phyloP scores from a whole-genome alignment of 2,113 vertebrate species.

The Pantherophis guttatus region DNA sequence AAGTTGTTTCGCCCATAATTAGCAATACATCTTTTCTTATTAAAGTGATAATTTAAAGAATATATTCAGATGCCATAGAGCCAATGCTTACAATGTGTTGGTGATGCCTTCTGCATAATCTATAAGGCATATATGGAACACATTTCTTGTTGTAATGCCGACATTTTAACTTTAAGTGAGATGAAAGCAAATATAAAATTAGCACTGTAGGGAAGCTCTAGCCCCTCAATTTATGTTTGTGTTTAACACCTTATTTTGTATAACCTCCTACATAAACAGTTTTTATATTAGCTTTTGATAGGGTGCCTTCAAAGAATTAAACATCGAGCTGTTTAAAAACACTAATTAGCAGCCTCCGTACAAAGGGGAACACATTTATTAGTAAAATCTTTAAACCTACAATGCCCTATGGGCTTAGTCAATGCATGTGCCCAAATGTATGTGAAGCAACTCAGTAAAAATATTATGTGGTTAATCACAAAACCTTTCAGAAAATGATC shows the following conservation, averaged over 20 bases:
- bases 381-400: constrained; percentile 71
- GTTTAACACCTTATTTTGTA: constrained; percentile 77
- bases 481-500: constrained; percentile 65
- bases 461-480: constrained; percentile 70
- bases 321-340: constrained; percentile 71
- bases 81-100: not conserved
- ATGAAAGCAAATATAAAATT: constrained; percentile 77
- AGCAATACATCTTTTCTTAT: not conserved
- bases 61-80: not conserved
- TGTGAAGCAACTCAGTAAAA: constrained; percentile 70
- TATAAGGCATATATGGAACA: constrained; percentile 59
- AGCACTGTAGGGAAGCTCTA: constrained; percentile 68
- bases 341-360: constrained; percentile 75
- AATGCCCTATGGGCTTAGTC: constrained; percentile 64
- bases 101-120: constrained; percentile 65
- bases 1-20: not conserved
- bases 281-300: constrained; percentile 72
- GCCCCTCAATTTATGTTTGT: constrained; percentile 66
- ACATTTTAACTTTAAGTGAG: constrained; percentile 73
- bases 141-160: constrained; percentile 56
- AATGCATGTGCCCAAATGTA: constrained; percentile 45
- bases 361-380: constrained; percentile 63
- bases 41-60: not conserved
- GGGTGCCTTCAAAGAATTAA: constrained; percentile 67
- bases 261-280: constrained; percentile 73